Base-by-base conservation (phyloP, 2,797 vertebrate species). In the Mastacembelus armatus region DNA sequence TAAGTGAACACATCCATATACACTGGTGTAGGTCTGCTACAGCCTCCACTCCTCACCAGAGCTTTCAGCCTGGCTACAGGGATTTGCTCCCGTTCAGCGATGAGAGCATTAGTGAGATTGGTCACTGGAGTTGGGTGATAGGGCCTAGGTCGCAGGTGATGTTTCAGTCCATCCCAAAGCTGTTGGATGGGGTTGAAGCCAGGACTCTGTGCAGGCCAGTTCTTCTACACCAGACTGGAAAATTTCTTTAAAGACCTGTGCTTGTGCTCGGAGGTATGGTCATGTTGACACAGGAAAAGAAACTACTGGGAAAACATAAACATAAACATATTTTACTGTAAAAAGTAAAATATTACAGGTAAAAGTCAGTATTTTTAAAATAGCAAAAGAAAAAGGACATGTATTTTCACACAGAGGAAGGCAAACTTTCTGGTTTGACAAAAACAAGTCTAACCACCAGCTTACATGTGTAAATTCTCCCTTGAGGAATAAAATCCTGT, bases 401-500 rank as follows among this genome's bases (percentile, higher is more conserved):
- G n/a, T n/a, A n/a, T n/a, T n/a, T n/a, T n/a, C n/a, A n/a, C n/a
- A n/a, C n/a, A n/a, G n/a, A n/a, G n/a, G n/a, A n/a, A n/a, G n/a
- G n/a, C n/a, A n/a, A n/a, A n/a, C n/a, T n/a, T n/a, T n/a, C n/a
- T n/a, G 21, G 5, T 26, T 35, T 8, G 45, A 49, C 3, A 7
- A 48, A 38, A 33, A 33, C 4, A 18, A 44, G 33, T 35, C 11
- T 24, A 43, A 49, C 27, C 21, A 64, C 19, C 8, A 19, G 16
- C 10, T 33, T 7, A 26, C 15, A 15, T 16, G 7, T 50, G 7
- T 26, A 21, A 54, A n/a, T 36, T 57, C 11, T 38, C 47, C 48
- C 47, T 54, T 18, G 16, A 54, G 54, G 35, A 45, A 30, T 58
- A 57, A 66, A 48, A 18, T 27, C 19, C 7, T 26, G 43, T 60